Evolutionary conservation across 2,888 invertebrate genomes (phyloP), one percentile per base, ranked within the genome.

Genomic region (Lycia hirtaria): DNA sequence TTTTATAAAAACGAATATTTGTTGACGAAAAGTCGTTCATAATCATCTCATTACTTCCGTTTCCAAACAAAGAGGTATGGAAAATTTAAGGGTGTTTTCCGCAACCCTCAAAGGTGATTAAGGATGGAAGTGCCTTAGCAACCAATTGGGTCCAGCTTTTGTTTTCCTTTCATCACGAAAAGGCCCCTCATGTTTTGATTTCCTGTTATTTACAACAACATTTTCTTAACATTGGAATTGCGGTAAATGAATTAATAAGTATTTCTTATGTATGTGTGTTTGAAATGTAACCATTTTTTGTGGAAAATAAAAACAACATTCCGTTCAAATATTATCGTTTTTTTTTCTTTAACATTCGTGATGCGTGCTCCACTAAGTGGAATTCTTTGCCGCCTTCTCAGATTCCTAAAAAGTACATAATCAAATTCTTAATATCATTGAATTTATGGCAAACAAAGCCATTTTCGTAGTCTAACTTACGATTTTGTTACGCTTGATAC

Each of bases 21-120:
- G 47, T 50, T 53, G 32, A 44, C 14, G 37, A 45, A 54, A 54
- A 52, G 17, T 19, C 55, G 32, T 52, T 45, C 50, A 47, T 49
- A 64, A 53, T 55, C 61, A 50, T 37, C 48, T 56, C 59, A 59
- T 62, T 64, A 59, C 54, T 45, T 52, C 28, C 33, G 32, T 33
- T 57, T 56, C 32, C 43, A 30, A 58, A 52, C 47, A 59, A 56
- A 56, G 48, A 24, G 37, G 47, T 49, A 15, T 44, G 28, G 28
- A 43, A 62, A 56, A 48, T 55, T 53, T 17, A 30, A 41, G 59
- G 60, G 54, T 48, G 49, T 45, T 56, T 64, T 56, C 51, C 56
- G 43, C 32, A 51, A 40, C 40, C 44, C 44, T 40, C 12, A 44
- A 56, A 49, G 47, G 50, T 54, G 47, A 45, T 49, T 49, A 54